phyloP scores from a whole-genome alignment of 1,140 invertebrate genomes.

The Idris sp. region DNA sequence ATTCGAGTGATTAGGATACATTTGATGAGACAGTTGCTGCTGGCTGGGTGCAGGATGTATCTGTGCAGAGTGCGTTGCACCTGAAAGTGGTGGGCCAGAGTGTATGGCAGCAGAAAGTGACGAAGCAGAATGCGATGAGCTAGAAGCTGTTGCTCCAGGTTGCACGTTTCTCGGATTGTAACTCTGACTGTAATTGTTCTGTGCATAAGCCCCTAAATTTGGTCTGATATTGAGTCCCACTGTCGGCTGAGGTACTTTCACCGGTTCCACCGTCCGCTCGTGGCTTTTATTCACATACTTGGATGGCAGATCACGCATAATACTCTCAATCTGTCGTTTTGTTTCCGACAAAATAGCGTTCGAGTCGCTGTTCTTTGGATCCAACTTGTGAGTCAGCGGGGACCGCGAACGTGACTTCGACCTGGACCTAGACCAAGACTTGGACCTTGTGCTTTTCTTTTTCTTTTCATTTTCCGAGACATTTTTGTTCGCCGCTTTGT shows the following conservation, averaged over 20 bases:
- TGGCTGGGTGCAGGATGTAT: slow-evolving; percentile 9
- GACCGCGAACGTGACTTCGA: slow-evolving; percentile 65
- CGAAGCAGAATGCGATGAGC: too few species aligned
- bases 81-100: too few species aligned
- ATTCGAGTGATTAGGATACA: slow-evolving; percentile 59
- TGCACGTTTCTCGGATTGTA: slow-evolving; percentile 40
- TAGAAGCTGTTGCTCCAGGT: too few species aligned
- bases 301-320: slow-evolving; percentile 80
- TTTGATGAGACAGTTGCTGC: slow-evolving; percentile 49
- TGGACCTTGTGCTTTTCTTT: slow-evolving; percentile 72
- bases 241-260: not conserved
- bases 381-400: slow-evolving; percentile 63
- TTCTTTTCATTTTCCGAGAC: slow-evolving; percentile 79
- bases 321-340: slow-evolving; percentile 81
- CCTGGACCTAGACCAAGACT: slow-evolving; percentile 73
- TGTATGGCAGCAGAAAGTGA: too few species aligned
- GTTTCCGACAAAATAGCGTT: slow-evolving; percentile 80
- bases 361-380: slow-evolving; percentile 72
- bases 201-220: not conserved
- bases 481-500: slow-evolving; percentile 82
- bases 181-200: slow-evolving; percentile 45
- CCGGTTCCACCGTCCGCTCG: slow-evolving; percentile 52
- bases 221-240: slow-evolving; percentile 18
- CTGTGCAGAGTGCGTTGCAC: too few species aligned
- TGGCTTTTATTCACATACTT: slow-evolving; percentile 67